Base-by-base conservation (phyloP, 1,140 invertebrate species). In the Acyrthosiphon pisum region DNA sequence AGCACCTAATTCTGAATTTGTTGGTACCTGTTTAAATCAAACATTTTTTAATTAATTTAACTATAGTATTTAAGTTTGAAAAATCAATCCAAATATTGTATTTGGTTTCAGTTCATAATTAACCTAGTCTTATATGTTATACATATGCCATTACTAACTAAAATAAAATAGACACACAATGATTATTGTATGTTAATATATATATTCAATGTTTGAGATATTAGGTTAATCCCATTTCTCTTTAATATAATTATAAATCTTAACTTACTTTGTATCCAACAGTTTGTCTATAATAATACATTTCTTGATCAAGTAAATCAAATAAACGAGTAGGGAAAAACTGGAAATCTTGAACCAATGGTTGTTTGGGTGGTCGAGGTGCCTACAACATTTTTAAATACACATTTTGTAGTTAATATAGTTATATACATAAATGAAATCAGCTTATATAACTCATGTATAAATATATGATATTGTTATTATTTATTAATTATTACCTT, bases 321-420 rank as follows among this genome's bases (percentile, higher is more conserved):
- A 99, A 99, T 0, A 99, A 96, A 94, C 99, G 96, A 1, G 99
- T 98, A 8, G 99, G 99, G 95, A 99, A 99, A 95, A 99, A 99
- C 95, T 99, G 99, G 95, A 99, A 99, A 95, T 99, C 99, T 96
- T 99, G 99, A 2, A 99, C 99, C 94, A 99, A 99, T 0, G 99
- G 99, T 94, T 99, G 99, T 95, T 99, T 99, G 1, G 99, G 99
- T 22, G 99, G 99, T 94, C 99, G 96, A 6, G 99, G 99, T 1
- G 99, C 98, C 96, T 97, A 94, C 20, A 94, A 94, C 94, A 94
- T 93, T 68, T 46, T 89, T 87, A 94, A 23, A 76, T 90, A 53
- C 86, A 76, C 48, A 84, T 91, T 91, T 60, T 94, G 37, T 44
- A 88, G 14, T 44, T 20, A n/a, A 84, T 22, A 50, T 81, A 18